A percentile compares a stretch with the other conserved stretches of the same genome.
Conservation (phyloP, 2,888 invertebrate species). For the Torymus auratus region DNA sequence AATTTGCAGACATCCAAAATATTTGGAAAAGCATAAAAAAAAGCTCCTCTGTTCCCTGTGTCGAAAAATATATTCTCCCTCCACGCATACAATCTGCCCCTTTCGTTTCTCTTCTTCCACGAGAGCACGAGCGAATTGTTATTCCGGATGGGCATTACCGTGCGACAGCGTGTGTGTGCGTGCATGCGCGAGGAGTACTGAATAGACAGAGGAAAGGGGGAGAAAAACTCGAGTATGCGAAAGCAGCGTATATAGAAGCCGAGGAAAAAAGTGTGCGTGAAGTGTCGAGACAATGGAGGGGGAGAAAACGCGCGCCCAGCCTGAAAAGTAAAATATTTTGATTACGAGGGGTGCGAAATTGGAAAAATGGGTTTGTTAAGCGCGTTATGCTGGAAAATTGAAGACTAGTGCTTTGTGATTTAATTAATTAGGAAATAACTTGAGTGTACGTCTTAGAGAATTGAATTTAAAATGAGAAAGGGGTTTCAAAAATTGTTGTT, state of each 20-base stretch:
- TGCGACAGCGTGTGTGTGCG: background rate
- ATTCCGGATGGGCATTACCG: slow-evolving; percentile 46
- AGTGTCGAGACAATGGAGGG: background rate
- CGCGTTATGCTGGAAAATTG: no score
- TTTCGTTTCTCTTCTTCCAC: background rate
- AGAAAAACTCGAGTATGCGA: slow-evolving; percentile 21
- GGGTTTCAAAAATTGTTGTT: no score
- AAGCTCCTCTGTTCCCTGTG: background rate
- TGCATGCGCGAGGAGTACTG: background rate
- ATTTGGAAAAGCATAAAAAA: no score
- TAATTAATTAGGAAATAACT: no score
- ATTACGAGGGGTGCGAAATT: slow-evolving; percentile 9
- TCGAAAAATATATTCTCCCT: slow-evolving; percentile 7
- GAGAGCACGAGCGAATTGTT: slow-evolving; percentile 32
- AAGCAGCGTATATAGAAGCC: background rate
- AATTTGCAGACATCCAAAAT: no score
- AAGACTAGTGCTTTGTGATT: no score
- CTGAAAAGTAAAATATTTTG: slow-evolving; percentile 32
- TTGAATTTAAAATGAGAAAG: no score
- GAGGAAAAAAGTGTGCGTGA: slow-evolving; percentile 4
- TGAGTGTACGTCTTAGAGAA: no score
- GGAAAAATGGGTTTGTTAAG: no score
- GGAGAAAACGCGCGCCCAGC: background rate
- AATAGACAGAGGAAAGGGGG: slow-evolving; percentile 7
- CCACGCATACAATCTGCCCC: background rate